phyloP scores from a whole-genome alignment of 2,888 invertebrate genomes.

The Busseola fusca region DNA sequence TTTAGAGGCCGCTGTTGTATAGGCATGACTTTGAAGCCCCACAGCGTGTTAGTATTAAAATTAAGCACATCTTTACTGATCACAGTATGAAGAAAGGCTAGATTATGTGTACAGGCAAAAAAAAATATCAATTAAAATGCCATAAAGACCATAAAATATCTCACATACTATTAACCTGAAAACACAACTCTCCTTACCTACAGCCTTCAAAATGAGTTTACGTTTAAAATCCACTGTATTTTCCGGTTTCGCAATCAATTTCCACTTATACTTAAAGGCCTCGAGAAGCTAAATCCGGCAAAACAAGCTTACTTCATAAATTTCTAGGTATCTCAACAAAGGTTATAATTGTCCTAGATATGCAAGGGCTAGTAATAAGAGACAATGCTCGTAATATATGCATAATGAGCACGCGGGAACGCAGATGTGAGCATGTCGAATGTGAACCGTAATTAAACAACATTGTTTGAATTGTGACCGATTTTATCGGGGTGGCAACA shows the following conservation, averaged over 20 bases:
- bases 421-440: constrained; percentile 38
- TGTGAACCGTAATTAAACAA: constrained; percentile 34
- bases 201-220: neutral
- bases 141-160: neutral
- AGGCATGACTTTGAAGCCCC: neutral
- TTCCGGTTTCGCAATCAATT: neutral
- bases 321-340: constrained; percentile 16
- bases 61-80: neutral
- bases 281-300: constrained; percentile 2
- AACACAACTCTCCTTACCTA: neutral
- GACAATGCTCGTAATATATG: constrained; percentile 47
- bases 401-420: constrained; percentile 44
- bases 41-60: neutral
- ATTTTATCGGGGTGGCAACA: constrained; percentile 31
- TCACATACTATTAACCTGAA: neutral
- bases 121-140: neutral
- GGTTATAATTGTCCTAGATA: constrained; percentile 54
- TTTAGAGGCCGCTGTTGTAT: too few species aligned
- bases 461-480: constrained; percentile 31
- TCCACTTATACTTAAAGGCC: neutral
- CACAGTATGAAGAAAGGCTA: too few species aligned
- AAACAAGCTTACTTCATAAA: neutral
- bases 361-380: constrained; percentile 52
- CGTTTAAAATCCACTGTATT: neutral
- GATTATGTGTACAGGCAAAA: neutral